Evolutionary conservation across 2,797 vertebrate species (phyloP), one percentile per base, ranked within the genome.

Genomic region (Diplodus sargus): DNA sequence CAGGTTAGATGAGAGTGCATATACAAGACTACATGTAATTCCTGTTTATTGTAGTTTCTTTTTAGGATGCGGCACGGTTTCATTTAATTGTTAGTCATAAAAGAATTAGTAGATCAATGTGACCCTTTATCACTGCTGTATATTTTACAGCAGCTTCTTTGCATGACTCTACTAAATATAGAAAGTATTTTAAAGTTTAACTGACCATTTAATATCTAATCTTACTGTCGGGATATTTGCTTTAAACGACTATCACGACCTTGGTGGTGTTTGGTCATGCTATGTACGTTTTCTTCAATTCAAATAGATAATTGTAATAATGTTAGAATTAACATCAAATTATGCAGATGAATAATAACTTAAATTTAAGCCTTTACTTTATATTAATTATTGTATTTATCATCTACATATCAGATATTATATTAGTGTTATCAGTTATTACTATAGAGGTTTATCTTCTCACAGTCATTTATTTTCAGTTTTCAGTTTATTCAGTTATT

Each of bases 171-270:
- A 4, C 16, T 63, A 71, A 39, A 14, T 49, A 9, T 20, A 6
- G 68, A 75, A 57, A 52, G 0, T 54, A 49, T 57, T 25, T 28
- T 58, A 81, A 84, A 79, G 68, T 78, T 83, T 5, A 45, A 65
- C n/a, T 62, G 13, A 74, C 5, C 5, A 34, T 18, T 63, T 51
- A 62, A 43, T 68, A 51, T 34, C 1, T 0, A 4, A 76, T 78
- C 78, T 52, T 22, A 20, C 11, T 42, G 47, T 63, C 13, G 69
- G 9, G 18, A 53, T 72, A 81, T 63, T 87, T 56, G 20, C 28
- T 57, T 83, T 10, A 58, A 42, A 3, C 8, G 48, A 73, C 22
- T 43, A 68, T 74, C 25, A 54, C 20, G 67, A 7, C n/a, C 25
- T 16, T 53, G 20, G 1, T 45, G 22, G 17, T 49, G 45, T 81